These are phyloP conservation scores for Cataglyphis livida DNA, from an alignment of 2,888 invertebrate species.

Conservation along the genomic window DNA sequence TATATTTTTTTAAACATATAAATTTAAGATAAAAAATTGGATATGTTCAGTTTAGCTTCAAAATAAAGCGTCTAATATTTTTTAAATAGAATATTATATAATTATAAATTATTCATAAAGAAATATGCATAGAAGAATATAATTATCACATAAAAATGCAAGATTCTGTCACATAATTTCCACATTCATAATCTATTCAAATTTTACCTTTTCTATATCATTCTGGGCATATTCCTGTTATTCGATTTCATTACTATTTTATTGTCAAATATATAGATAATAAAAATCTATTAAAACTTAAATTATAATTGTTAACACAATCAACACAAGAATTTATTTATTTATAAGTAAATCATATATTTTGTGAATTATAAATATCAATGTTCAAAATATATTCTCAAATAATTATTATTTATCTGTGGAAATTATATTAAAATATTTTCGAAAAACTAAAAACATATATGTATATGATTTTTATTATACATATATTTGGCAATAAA, in stretches of 20 bases:
- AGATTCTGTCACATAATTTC: background rate
- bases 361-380: background rate
- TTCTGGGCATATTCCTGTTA: background rate
- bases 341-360: constrained; percentile 2
- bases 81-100: background rate
- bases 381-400: background rate
- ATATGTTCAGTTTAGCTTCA: background rate
- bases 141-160: background rate
- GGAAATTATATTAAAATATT: background rate
- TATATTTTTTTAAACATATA: background rate
- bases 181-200: background rate
- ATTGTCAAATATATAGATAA: background rate
- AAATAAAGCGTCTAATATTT: background rate
- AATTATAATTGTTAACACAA: background rate
- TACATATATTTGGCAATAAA: too few species aligned
- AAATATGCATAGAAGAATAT: background rate
- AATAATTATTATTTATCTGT: background rate
- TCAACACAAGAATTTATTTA: too few species aligned
- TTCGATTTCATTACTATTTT: background rate
- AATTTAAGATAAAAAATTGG: constrained; percentile 3
- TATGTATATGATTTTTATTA: too few species aligned
- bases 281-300: background rate
- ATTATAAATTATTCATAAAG: background rate
- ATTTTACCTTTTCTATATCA: background rate
- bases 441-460: background rate